Base-by-base conservation (phyloP, 2,888 invertebrate species). In the Anoncus sp. region DNA sequence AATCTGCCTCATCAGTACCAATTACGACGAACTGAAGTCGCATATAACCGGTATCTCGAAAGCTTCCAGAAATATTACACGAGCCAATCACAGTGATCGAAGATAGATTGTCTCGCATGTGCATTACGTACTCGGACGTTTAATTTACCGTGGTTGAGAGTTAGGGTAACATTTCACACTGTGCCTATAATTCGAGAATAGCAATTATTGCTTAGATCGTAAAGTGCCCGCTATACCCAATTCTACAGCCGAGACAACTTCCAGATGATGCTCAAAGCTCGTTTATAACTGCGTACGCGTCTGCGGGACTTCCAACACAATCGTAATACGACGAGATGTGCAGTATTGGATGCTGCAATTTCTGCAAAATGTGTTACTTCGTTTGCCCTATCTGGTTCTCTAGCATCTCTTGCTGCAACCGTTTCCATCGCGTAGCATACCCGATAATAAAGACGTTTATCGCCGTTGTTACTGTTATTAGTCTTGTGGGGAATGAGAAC, bases 391-490 rank as follows among this genome's bases (percentile, higher is more conserved):
- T 79, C 77, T n/a, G 63, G 43, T 55, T 53, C 60, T 22, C 60
- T 22, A 45, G 53, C 24, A 69, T 72, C 63, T 60, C 63, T 51
- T 35, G 22, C 45, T 59, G 35, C 47, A 47, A 59, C 12, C 31
- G 35, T 57, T 57, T 65, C 57, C 57, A 45, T 71, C 53, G 14
- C 60, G 45, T 35, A 49, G 70, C 69, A 75, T 75, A 49, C 65
- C 59, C 71, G 65, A 82, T 81, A 81, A 77, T 85, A 84, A 82
- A 82, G 75, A 77, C 74, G 66, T 80, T 81, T 80, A 81, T 81
- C 75, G 69, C 73, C 75, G 73, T 73, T 80, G 77, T 81, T 77
- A 80, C 77, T 75, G 67, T 76, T 80, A 80, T 77, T 81, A 81
- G 75, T 76, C 62, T 78, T 67, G 43, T 55, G 72, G 66, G 12